Percentiles rank a stretch among this genome's conserved stretches.
phyloP scores from a whole-genome alignment of 2,888 invertebrate genomes.

The Eupithecia insigniata region DNA sequence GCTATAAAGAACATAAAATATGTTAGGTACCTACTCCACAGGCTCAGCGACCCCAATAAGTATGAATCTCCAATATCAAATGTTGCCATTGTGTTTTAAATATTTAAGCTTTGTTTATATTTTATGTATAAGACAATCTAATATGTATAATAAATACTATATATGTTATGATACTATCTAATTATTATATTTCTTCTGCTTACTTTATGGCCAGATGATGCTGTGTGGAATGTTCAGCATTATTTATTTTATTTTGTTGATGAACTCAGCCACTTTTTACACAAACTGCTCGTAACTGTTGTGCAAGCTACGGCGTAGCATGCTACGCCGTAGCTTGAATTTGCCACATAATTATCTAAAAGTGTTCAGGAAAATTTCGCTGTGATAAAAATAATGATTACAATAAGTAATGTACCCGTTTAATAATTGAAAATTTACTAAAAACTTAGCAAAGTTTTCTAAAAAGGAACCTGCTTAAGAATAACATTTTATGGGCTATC shows the following conservation, averaged over 20 bases:
- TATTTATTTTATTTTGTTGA: too few relatives aligned
- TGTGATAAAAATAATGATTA: background rate
- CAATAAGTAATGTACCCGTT: background rate
- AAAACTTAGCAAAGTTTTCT: background rate
- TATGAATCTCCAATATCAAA: background rate
- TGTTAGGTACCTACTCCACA: too few relatives aligned
- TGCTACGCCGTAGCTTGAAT: background rate
- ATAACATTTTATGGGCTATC: background rate
- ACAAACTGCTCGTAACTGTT: too few relatives aligned
- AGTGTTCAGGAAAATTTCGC: background rate
- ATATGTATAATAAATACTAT: too few relatives aligned
- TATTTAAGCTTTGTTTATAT: background rate
- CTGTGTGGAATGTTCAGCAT: too few relatives aligned
- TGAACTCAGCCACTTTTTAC: too few relatives aligned
- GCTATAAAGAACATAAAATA: background rate
- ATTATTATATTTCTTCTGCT: too few relatives aligned
- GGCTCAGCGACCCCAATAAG: background rate
- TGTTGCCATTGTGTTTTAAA: background rate
- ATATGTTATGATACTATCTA: too few relatives aligned
- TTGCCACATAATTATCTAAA: background rate
- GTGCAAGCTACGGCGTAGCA: too few relatives aligned
- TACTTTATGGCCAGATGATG: too few relatives aligned
- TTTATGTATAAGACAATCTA: background rate
- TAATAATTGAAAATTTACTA: background rate
- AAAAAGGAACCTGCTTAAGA: background rate